phyloP scores from a whole-genome alignment of 1,140 invertebrate species.

The Hypothenemus hampei region DNA sequence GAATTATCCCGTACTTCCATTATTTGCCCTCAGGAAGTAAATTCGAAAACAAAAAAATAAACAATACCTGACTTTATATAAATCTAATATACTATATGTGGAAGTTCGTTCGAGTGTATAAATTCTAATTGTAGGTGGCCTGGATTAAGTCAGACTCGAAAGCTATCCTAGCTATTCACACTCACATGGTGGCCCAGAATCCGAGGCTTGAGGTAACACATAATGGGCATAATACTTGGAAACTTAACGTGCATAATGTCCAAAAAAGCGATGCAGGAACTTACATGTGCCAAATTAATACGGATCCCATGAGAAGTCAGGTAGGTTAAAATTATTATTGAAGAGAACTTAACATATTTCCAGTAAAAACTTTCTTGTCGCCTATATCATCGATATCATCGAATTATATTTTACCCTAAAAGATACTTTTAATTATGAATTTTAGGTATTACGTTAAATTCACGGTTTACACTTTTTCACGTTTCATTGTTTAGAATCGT shows the following conservation, averaged over 20 bases:
- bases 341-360: too few relatives aligned
- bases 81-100: slow-evolving; percentile 19
- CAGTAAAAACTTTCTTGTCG: too few relatives aligned
- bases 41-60: slow-evolving; percentile 23
- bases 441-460: slow-evolving; percentile 8
- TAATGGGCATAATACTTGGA: slow-evolving; percentile 89
- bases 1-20: slow-evolving; percentile 26
- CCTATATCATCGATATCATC: too few relatives aligned
- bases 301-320: slow-evolving; percentile 84
- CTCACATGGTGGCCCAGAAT: slow-evolving; percentile 84
- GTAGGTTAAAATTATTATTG: too few relatives aligned
- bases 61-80: slow-evolving; percentile 19
- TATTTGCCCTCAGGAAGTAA: slow-evolving; percentile 21
- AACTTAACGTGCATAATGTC: slow-evolving; percentile 80
- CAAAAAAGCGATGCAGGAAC: slow-evolving; percentile 83
- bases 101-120: slow-evolving; percentile 1
- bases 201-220: slow-evolving; percentile 77
- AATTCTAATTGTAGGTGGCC: slow-evolving; percentile 62
- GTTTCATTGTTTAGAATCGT: slow-evolving; percentile 5
- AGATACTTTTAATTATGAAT: slow-evolving; percentile 19
- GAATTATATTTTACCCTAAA: too few relatives aligned
- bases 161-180: slow-evolving; percentile 84
- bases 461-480: slow-evolving; percentile 2
- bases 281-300: slow-evolving; percentile 91
- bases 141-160: slow-evolving; percentile 90